These are phyloP conservation scores for Tetramorium bicarinatum DNA, from an alignment of 2,888 invertebrate genomes.

Conservation along the genomic window DNA sequence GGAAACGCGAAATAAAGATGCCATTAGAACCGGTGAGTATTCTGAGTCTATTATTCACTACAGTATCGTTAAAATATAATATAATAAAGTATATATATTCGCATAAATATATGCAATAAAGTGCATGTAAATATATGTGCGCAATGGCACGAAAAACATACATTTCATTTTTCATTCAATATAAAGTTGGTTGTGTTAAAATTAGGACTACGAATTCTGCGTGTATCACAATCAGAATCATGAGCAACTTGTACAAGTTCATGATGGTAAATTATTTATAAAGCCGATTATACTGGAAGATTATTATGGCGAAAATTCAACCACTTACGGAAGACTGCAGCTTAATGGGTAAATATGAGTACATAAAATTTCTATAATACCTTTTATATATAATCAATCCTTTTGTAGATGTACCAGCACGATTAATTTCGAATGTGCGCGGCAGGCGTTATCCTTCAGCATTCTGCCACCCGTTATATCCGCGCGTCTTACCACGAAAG, in stretches of 20 bases:
- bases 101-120: background rate
- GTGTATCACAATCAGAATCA: conserved; percentile 79
- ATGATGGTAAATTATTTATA: conserved; percentile 78
- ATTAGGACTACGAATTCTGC: conserved; percentile 84
- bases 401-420: conserved; percentile 84
- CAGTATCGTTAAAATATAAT: background rate
- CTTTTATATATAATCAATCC: background rate
- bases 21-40: conserved; percentile 78
- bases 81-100: background rate
- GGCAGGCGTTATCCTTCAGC: conserved; percentile 80
- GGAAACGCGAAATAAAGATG: conserved; percentile 79
- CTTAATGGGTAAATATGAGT: conserved; percentile 76
- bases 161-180: background rate
- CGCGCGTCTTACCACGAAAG: conserved; percentile 86
- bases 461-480: conserved; percentile 87
- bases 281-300: conserved; percentile 80
- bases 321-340: conserved; percentile 75
- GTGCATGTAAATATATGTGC: background rate
- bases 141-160: background rate
- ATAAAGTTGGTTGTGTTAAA: conserved; percentile 12
- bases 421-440: conserved; percentile 80
- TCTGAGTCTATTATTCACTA: background rate
- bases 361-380: background rate
- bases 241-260: conserved; percentile 69
- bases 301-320: conserved; percentile 77